Conservation (phyloP, 2,888 invertebrate species). For the Meteorus cinctellus region DNA sequence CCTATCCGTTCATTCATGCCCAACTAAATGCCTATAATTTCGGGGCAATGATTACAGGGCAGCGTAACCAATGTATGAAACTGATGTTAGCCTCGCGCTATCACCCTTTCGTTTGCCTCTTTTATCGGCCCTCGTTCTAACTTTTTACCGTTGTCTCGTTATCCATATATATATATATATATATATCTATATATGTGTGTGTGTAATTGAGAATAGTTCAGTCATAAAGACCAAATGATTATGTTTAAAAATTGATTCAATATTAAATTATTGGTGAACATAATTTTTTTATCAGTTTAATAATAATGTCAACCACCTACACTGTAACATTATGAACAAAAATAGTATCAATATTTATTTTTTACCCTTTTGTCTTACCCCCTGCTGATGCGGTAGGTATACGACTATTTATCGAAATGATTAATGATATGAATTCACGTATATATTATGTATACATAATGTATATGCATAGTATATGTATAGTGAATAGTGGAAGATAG, state of each 20-base stretch:
- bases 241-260: not conserved
- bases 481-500: constrained; percentile 2
- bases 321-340: not conserved
- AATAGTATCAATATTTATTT: not conserved
- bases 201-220: constrained; percentile 6
- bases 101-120: constrained; percentile 42
- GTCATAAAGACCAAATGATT: not conserved
- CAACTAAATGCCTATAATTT: constrained; percentile 72
- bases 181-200: not conserved
- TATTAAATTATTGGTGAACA: not conserved
- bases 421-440: not conserved
- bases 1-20: constrained; percentile 69
- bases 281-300: too few relatives aligned
- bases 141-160: constrained; percentile 40
- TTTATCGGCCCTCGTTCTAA: constrained; percentile 18
- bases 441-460: too few relatives aligned
- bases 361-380: not conserved
- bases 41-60: constrained; percentile 70
- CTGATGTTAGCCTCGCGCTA: constrained; percentile 47
- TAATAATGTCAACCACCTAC: too few relatives aligned
- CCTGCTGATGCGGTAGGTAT: not conserved
- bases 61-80: constrained; percentile 62
- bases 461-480: not conserved
- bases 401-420: not conserved
- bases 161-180: constrained; percentile 5